These are phyloP conservation scores for Apocheima hispidaria DNA, from an alignment of 2,888 invertebrate species.

Conservation along the genomic window DNA sequence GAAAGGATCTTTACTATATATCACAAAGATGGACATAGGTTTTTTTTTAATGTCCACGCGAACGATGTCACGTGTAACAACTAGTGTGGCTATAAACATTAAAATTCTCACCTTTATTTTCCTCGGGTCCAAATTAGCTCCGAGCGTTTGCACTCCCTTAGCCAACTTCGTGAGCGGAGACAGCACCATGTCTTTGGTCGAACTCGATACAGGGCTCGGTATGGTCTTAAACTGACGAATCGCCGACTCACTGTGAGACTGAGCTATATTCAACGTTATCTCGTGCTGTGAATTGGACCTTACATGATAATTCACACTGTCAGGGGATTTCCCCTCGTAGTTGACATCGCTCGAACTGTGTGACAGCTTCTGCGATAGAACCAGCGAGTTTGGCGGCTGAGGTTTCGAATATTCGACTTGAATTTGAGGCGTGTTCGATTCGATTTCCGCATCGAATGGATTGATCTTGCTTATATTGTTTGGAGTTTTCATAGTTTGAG, in stretches of 20 bases:
- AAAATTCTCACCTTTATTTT: slow-evolving; percentile 85
- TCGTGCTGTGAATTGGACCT: slow-evolving; percentile 89
- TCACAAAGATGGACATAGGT: too few species aligned
- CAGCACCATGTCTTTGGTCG: slow-evolving; percentile 88
- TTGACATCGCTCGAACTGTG: slow-evolving; percentile 90
- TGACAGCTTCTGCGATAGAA: slow-evolving; percentile 88
- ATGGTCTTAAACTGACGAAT: slow-evolving; percentile 89
- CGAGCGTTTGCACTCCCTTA: slow-evolving; percentile 93
- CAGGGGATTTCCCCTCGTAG: slow-evolving; percentile 59
- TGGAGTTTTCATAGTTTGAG: slow-evolving; percentile 69
- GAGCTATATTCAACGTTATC: slow-evolving; percentile 89
- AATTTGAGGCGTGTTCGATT: slow-evolving; percentile 87
- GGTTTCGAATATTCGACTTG: slow-evolving; percentile 76
- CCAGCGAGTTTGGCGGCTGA: slow-evolving; percentile 83
- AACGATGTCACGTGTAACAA: too few species aligned
- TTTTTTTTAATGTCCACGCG: too few species aligned
- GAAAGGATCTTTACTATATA: too few species aligned
- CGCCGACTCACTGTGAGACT: slow-evolving; percentile 93
- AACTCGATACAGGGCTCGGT: slow-evolving; percentile 88
- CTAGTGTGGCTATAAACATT: too few species aligned
- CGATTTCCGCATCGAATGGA: slow-evolving; percentile 66
- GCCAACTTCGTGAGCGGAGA: slow-evolving; percentile 94
- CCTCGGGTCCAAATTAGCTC: slow-evolving; percentile 94
- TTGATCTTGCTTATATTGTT: slow-evolving; percentile 69
- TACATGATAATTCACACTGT: slow-evolving; percentile 64